A percentile compares a stretch with the other conserved stretches of the same genome.
Conservation (phyloP, 2,888 invertebrate genomes). For the Synanthedon tipuliformis region DNA sequence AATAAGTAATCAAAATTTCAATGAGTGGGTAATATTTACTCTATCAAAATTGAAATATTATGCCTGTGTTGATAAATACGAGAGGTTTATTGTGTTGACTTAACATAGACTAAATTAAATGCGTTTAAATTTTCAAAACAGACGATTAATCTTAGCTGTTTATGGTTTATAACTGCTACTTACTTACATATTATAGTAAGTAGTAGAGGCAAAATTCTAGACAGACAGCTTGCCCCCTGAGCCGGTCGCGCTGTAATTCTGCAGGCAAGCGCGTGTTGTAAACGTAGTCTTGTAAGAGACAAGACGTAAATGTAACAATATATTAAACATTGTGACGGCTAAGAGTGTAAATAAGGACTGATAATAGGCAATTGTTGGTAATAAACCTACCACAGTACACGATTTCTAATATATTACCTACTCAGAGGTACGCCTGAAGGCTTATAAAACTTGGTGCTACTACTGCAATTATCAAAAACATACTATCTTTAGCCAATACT, state of each 20-base stretch:
- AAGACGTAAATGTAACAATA: constrained; percentile 21
- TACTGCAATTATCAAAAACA: constrained; percentile 34
- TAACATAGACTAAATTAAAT: too few relatives aligned
- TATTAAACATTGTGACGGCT: constrained; percentile 35
- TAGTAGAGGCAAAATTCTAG: too few relatives aligned
- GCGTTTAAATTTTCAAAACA: not conserved
- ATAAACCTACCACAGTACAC: constrained; percentile 46
- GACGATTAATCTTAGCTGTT: not conserved
- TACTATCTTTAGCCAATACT: constrained; percentile 17
- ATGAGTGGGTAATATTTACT: constrained; percentile 23
- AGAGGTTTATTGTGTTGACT: not conserved
- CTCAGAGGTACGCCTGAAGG: constrained; percentile 17
- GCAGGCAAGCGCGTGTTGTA: not conserved
- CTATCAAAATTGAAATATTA: constrained; percentile 37
- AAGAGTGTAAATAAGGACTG: constrained; percentile 39
- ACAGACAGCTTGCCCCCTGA: too few relatives aligned
- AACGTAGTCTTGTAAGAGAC: not conserved
- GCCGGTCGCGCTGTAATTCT: too few relatives aligned
- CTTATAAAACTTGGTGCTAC: constrained; percentile 22
- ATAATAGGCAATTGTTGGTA: constrained; percentile 48
- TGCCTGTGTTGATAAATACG: not conserved
- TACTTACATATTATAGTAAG: too few relatives aligned
- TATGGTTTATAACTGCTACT: too few relatives aligned
- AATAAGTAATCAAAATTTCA: constrained; percentile 57
- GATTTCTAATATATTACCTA: constrained; percentile 31